These are phyloP conservation scores for Arge pagana DNA, from an alignment of 2,888 invertebrate species.

Conservation along the genomic window DNA sequence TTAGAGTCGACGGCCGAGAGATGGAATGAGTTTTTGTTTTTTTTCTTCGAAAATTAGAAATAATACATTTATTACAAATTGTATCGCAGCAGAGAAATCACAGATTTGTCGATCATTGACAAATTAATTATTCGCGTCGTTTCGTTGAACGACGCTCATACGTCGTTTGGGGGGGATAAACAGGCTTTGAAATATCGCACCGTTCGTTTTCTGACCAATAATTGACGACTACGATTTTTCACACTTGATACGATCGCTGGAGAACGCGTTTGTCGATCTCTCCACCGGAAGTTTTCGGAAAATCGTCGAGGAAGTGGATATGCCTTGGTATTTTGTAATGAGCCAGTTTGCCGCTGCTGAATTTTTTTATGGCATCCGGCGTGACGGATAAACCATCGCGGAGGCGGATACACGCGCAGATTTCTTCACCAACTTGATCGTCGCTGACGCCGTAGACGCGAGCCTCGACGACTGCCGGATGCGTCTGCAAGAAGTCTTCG, in stretches of 20 bases:
- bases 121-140: too few species aligned
- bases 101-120: too few species aligned
- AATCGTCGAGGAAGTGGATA: conserved; percentile 68
- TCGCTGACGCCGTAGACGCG: conserved; percentile 79
- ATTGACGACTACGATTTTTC: too few species aligned
- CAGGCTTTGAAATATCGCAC: too few species aligned
- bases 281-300: conserved; percentile 82
- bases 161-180: too few species aligned
- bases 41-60: too few species aligned
- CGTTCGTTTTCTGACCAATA: too few species aligned
- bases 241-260: too few species aligned
- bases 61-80: too few species aligned
- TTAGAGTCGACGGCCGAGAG: too few species aligned
- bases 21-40: neutral
- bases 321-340: conserved; percentile 82
- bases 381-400: conserved; percentile 61
- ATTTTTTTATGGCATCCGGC: conserved; percentile 65
- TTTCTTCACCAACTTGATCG: conserved; percentile 76
- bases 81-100: too few species aligned
- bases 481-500: conserved; percentile 75
- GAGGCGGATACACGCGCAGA: conserved; percentile 70
- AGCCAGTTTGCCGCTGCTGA: conserved; percentile 73
- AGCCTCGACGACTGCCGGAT: conserved; percentile 75
- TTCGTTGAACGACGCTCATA: too few species aligned
- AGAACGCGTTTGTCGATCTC: conserved; percentile 79